Evolutionary conservation across 2,797 vertebrate species (phyloP).

Genomic region (Tenualosa thibaudeaui): DNA sequence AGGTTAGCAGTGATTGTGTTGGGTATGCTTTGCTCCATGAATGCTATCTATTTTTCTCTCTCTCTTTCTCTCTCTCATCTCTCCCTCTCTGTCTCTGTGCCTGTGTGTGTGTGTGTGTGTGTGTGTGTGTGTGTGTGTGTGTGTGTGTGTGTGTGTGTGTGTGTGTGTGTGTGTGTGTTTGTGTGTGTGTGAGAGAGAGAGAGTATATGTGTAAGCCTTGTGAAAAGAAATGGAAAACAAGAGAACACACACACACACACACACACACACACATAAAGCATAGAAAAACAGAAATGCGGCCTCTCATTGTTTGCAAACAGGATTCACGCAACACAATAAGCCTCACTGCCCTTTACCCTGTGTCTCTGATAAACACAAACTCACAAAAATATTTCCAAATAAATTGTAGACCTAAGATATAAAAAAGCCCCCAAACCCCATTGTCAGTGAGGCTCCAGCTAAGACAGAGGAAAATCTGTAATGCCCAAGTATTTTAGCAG

Average conservation of each 20-base stretch:
- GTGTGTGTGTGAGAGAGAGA: slow-evolving; percentile 24
- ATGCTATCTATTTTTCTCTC: slow-evolving; percentile 18
- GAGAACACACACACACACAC: slow-evolving; percentile 49
- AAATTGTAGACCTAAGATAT: background rate
- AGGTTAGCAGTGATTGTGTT: slow-evolving; percentile 60
- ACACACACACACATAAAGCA: slow-evolving; percentile 20
- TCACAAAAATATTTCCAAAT: background rate
- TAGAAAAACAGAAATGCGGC: slow-evolving; percentile 57
- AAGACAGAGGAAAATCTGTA: background rate
- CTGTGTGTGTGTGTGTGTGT: slow-evolving; percentile 32
- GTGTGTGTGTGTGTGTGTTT: slow-evolving; percentile 17
- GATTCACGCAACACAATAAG: slow-evolving; percentile 64
- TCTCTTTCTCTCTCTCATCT: background rate
- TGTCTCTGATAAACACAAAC: background rate
- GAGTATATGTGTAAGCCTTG: background rate
- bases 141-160: slow-evolving; percentile 28
- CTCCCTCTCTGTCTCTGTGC: background rate
- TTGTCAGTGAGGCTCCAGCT: background rate
- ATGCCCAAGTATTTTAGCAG: background rate
- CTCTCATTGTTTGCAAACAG: slow-evolving; percentile 77
- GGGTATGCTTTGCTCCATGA: slow-evolving; percentile 26
- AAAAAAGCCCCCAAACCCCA: background rate
- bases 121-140: slow-evolving; percentile 24
- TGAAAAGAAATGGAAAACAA: slow-evolving; percentile 4
- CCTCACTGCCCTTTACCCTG: slow-evolving; percentile 62